These are phyloP conservation scores for Mystacornis crossleyi DNA, from an alignment of 2,113 vertebrate genomes.

Conservation along the genomic window DNA sequence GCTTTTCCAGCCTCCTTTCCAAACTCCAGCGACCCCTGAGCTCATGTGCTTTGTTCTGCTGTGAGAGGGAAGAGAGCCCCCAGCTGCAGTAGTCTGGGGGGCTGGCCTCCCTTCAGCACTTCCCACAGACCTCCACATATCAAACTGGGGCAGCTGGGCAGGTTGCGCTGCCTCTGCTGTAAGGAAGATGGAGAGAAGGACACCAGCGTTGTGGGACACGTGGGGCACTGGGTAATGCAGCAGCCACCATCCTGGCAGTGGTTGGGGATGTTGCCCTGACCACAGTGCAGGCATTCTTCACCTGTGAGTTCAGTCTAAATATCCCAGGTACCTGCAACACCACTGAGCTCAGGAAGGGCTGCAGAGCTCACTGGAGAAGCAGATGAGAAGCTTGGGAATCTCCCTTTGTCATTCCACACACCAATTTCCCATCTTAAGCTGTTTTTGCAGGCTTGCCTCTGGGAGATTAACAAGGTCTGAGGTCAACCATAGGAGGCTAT, in stretches of 20 bases:
- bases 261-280: rapidly evolving
- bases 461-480: not conserved
- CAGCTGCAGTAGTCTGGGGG: rapidly evolving
- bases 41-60: not conserved
- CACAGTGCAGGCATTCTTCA: not conserved
- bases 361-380: not conserved
- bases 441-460: not conserved
- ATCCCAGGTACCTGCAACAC: not conserved
- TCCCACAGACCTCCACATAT: not conserved
- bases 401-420: not conserved
- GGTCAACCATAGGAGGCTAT: not conserved
- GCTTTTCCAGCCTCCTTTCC: not conserved
- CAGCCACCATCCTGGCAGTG: not conserved
- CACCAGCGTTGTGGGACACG: not conserved
- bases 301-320: not conserved
- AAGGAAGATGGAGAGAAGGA: not conserved
- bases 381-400: not conserved
- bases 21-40: not conserved
- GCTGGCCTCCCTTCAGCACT: not conserved
- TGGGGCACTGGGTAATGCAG: not conserved
- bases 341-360: not conserved
- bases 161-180: rapidly evolving
- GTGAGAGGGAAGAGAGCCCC: not conserved
- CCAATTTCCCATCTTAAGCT: not conserved
- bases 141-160: not conserved